These are phyloP conservation scores for Osmerus mordax DNA, from an alignment of 2,113 vertebrate species.

Conservation along the genomic window DNA sequence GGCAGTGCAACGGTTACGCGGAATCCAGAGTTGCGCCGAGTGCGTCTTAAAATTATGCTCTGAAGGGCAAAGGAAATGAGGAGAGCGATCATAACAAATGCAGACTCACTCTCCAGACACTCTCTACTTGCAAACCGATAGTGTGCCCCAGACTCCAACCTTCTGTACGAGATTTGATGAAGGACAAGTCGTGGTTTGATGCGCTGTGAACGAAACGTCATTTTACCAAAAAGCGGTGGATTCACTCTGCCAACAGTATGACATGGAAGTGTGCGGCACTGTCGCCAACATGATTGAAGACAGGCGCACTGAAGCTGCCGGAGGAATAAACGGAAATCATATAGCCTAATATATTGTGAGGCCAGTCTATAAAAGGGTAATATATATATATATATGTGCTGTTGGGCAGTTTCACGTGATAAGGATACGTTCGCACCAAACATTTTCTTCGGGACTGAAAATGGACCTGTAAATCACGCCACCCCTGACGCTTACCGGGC, in stretches of 20 bases:
- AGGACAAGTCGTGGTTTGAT: background rate
- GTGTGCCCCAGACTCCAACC: background rate
- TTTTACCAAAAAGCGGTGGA: constrained; percentile 26
- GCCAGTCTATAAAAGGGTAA: too few species aligned
- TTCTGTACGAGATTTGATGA: background rate
- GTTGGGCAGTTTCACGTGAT: background rate
- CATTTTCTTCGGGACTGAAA: constrained; percentile 46
- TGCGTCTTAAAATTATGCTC: constrained; percentile 48
- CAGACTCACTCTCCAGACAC: constrained; percentile 40
- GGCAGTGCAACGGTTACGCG: constrained; percentile 65
- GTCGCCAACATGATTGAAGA: background rate
- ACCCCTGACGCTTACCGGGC: constrained; percentile 28
- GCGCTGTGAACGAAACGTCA: constrained; percentile 30
- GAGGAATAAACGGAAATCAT: too few species aligned
- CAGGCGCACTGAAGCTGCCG: background rate
- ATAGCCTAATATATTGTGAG: too few species aligned
- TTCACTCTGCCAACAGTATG: constrained; percentile 32
- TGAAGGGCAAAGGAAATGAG: constrained; percentile 72
- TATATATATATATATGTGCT: too few species aligned
- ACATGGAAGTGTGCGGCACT: background rate
- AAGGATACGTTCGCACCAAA: constrained; percentile 39
- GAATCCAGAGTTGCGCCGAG: constrained; percentile 47
- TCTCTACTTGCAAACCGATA: constrained; percentile 15
- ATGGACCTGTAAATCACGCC: constrained; percentile 46
- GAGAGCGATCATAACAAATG: constrained; percentile 51